phyloP scores from a whole-genome alignment of 2,113 vertebrate species.

The Hiodon alosoides region DNA sequence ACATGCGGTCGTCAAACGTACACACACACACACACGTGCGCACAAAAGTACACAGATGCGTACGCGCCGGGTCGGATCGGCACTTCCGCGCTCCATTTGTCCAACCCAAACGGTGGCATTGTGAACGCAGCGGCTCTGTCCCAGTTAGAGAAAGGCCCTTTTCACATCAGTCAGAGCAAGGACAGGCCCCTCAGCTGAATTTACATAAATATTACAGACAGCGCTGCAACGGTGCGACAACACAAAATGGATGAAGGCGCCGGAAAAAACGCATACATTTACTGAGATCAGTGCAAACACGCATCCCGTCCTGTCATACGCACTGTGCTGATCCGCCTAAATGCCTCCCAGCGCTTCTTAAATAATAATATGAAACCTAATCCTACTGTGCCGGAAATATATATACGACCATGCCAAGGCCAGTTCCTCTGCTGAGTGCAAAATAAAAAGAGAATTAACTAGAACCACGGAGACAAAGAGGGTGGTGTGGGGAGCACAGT shows the following conservation, averaged over 20 bases:
- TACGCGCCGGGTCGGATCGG: too few species aligned
- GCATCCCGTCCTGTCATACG: too few species aligned
- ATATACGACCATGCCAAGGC: slow-evolving; percentile 28
- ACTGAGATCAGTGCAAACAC: neutral
- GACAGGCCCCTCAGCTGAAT: slow-evolving; percentile 25
- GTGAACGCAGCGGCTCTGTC: neutral
- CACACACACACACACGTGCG: neutral
- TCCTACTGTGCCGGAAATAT: too few species aligned
- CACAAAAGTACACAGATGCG: too few species aligned
- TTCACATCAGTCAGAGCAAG: neutral
- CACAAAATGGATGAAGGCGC: neutral
- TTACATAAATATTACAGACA: slow-evolving; percentile 56
- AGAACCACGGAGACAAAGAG: slow-evolving; percentile 53
- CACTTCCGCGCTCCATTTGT: neutral
- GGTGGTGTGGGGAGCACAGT: slow-evolving; percentile 36
- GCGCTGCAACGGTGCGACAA: neutral
- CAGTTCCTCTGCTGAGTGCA: slow-evolving; percentile 33
- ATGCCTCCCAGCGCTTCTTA: neutral
- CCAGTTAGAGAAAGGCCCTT: neutral
- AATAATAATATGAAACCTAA: neutral
- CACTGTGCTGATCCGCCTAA: too few species aligned
- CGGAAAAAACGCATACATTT: neutral
- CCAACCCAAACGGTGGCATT: neutral
- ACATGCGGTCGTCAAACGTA: neutral
- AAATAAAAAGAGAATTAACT: slow-evolving; percentile 59